Evolutionary conservation across 2,113 vertebrate genomes (phyloP).

Genomic region (Oreochromis niloticus): DNA sequence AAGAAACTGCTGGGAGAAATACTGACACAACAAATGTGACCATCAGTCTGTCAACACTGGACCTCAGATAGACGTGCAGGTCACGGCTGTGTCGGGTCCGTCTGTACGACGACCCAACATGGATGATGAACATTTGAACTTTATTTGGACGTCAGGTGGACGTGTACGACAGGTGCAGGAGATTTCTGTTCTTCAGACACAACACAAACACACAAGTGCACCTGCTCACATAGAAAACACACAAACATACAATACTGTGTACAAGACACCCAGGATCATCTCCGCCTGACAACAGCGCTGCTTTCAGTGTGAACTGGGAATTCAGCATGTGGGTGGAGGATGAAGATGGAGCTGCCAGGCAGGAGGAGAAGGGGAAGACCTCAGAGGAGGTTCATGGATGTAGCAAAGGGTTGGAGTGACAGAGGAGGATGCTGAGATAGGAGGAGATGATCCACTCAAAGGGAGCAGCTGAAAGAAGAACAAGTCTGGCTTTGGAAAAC

Average conservation of each 20-base stretch:
- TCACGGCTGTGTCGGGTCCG: not conserved
- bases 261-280: not conserved
- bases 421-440: not conserved
- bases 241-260: not conserved
- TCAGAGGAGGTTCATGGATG: not conserved
- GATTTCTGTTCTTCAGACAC: not conserved
- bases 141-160: not conserved
- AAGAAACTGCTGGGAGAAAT: accelerated
- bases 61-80: not conserved
- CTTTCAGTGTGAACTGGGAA: not conserved
- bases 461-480: not conserved
- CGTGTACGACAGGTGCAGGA: not conserved
- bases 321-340: not conserved
- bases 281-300: not conserved
- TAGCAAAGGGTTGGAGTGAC: not conserved
- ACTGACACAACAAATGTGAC: not conserved
- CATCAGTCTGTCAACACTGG: not conserved
- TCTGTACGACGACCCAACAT: not conserved
- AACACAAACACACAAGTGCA: not conserved
- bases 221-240: not conserved
- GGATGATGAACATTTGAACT: not conserved
- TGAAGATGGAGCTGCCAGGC: not conserved
- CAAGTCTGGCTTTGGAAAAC: not conserved
- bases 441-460: not conserved
- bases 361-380: not conserved